These are phyloP conservation scores for Pristionchus arcanus DNA, from an alignment of 2,888 invertebrate genomes.

Conservation along the genomic window DNA sequence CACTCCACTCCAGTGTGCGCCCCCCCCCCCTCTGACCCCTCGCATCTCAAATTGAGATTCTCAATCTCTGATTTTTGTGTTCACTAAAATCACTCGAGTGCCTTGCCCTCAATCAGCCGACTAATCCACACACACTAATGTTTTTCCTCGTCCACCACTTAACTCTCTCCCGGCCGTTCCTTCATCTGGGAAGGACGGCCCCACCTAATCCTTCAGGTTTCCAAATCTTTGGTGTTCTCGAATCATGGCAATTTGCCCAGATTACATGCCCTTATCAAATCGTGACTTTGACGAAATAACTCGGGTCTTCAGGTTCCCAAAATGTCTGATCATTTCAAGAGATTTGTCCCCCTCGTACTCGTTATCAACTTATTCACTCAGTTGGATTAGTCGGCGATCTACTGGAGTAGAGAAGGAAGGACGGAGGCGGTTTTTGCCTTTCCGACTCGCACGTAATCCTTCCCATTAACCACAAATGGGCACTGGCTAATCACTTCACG, in stretches of 20 bases:
- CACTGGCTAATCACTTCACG: conserved; percentile 27
- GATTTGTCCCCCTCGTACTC: neutral
- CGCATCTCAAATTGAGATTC: neutral
- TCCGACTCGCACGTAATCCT: neutral
- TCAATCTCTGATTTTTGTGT: neutral
- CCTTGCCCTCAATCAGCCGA: neutral
- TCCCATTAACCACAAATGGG: neutral
- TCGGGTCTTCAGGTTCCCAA: neutral
- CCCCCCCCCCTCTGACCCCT: neutral
- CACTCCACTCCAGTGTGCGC: neutral
- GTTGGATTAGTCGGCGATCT: neutral
- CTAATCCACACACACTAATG: conserved; percentile 42
- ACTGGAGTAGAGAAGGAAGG: neutral
- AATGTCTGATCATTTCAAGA: neutral
- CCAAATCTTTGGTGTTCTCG: neutral
- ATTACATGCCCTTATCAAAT: neutral
- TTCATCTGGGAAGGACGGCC: neutral
- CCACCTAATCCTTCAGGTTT: neutral
- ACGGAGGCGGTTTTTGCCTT: neutral
- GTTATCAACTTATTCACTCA: neutral
- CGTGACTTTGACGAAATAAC: neutral
- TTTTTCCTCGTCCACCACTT: conserved; percentile 24
- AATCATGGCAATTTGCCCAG: neutral
- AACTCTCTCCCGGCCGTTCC: neutral
- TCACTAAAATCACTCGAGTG: neutral